Percentiles rank a stretch among this genome's conserved stretches.
Conservation (phyloP, 1,140 invertebrate genomes). For the Andricus grossulariae region DNA sequence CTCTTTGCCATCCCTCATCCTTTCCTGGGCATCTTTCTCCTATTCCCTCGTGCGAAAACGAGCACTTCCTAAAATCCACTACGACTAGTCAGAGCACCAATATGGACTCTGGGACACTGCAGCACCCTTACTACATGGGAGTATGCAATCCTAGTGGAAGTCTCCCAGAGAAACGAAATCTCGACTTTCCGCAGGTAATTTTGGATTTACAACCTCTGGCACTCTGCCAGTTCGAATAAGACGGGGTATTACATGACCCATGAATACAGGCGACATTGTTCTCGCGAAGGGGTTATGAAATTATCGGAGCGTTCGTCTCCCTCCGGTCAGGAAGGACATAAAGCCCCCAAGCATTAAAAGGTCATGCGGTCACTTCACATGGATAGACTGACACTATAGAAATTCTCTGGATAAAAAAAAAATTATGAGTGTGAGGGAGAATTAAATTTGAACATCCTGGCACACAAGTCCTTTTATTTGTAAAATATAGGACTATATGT, state of each 20-base stretch:
- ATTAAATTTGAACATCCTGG: too few species aligned
- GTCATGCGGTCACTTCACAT: background rate
- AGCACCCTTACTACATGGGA: background rate
- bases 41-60: background rate
- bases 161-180: constrained; percentile 50
- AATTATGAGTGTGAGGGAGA: background rate
- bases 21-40: background rate
- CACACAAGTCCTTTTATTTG: too few species aligned
- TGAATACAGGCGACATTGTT: constrained; percentile 63
- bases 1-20: background rate
- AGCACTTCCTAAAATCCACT: background rate
- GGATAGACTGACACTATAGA: constrained; percentile 10
- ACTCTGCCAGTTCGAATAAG: constrained; percentile 56
- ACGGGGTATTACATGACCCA: constrained; percentile 58
- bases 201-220: constrained; percentile 62
- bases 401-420: background rate
- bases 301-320: constrained; percentile 57
- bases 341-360: constrained; percentile 29
- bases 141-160: background rate
- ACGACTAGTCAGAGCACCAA: background rate
- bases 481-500: too few species aligned
- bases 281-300: constrained; percentile 60
- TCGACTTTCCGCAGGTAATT: constrained; percentile 62
- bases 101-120: background rate
- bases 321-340: constrained; percentile 10